Base-by-base conservation (phyloP, 2,113 vertebrate species). In the Machaerirhynchus nigripectus region DNA sequence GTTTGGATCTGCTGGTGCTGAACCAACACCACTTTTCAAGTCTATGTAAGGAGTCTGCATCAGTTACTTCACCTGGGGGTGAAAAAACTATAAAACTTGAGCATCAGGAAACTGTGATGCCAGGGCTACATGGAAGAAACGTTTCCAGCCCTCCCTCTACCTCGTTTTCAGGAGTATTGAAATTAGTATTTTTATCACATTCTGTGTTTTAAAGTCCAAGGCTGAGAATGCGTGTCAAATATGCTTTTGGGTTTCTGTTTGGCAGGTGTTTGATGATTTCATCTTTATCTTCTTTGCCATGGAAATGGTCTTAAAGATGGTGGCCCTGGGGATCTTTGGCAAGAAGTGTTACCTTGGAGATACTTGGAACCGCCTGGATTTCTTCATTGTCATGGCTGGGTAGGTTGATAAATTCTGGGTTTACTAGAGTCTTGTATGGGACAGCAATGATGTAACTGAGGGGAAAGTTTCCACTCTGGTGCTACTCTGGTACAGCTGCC, bases 301-400 rank as follows among this genome's bases (percentile, higher is more conserved):
- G 98, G 99, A 99, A 98, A 99, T 99, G 99, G 98, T 99, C 67
- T 97, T 99, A 85, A 99, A 99, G 97, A 99, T 99, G 99, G 98
- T 99, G 75, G 99, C 99, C 64, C 95, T 99, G 96, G 99, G 99
- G n/a, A 99, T 99, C 91, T 99, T 99, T 46, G 99, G 99, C 33
- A 99, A 98, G 50, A 99, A 99, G 80, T 99, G 99, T 97, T 99
- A 99, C 97, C 98, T 99, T 20, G 99, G 99, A 42, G 99, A 99
- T 97, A 99, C 99, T 1, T 99, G 99, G 99, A 99, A 99, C 96
- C 98, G 99, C 13, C 97, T 99, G 98, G 99, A 99, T 85, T 99
- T 99, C 98, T 99, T 99, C 88, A 99, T 99, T 56, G 99, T 99
- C 86, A 99, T 99, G 99, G 99, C 99, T 42, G 99, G 99, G 99